These are phyloP conservation scores for Apoda limacodes DNA, from an alignment of 2,888 invertebrate species.

Conservation along the genomic window DNA sequence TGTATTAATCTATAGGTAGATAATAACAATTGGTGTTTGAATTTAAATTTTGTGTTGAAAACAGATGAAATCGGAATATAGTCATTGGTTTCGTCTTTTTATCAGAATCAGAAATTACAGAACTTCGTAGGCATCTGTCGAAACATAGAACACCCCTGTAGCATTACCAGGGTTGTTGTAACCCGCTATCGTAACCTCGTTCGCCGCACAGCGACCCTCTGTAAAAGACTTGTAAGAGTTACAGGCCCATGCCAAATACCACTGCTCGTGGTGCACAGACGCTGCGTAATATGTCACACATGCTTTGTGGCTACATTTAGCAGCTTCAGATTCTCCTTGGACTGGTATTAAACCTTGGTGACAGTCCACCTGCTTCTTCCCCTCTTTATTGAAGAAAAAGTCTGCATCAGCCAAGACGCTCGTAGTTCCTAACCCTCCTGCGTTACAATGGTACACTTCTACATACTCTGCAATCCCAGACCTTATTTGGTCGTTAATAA, in stretches of 20 bases:
- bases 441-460: conserved; percentile 72
- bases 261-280: conserved; percentile 38
- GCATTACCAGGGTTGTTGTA: conserved; percentile 55
- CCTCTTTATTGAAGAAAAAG: conserved; percentile 71
- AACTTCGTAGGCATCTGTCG: conserved; percentile 39
- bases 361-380: conserved; percentile 67
- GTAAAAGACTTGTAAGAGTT: conserved; percentile 40
- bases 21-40: no score
- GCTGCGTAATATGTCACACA: conserved; percentile 46
- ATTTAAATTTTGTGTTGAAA: no score
- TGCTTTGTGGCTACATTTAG: conserved; percentile 55
- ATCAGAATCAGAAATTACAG: no score
- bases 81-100: no score
- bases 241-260: conserved; percentile 48
- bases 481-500: conserved; percentile 55
- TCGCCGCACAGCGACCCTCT: conserved; percentile 40
- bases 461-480: conserved; percentile 69
- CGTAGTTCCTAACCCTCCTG: conserved; percentile 62
- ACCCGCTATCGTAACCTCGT: conserved; percentile 49
- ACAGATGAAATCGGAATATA: no score
- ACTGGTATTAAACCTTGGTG: conserved; percentile 31
- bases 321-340: conserved; percentile 44
- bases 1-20: no score
- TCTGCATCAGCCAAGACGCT: conserved; percentile 66
- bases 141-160: conserved; percentile 52